These are phyloP conservation scores for Antigone vipio DNA, from an alignment of 2,113 vertebrate species.

Conservation along the genomic window DNA sequence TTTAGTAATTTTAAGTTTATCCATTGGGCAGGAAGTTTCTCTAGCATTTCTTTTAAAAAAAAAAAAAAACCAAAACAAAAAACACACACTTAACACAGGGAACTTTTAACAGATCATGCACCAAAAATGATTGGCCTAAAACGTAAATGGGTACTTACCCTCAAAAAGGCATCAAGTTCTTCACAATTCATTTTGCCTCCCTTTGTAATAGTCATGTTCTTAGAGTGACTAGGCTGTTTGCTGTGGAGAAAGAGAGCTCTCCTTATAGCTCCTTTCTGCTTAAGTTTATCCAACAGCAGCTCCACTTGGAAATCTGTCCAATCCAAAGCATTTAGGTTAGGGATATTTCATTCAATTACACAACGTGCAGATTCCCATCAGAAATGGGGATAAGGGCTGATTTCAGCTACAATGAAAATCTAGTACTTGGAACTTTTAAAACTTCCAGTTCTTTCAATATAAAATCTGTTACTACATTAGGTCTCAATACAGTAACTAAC, in stretches of 20 bases:
- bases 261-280: slow-evolving; percentile 92
- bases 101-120: background rate
- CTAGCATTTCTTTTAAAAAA: background rate
- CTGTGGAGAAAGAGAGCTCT: slow-evolving; percentile 89
- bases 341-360: background rate
- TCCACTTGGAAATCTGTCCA: slow-evolving; percentile 89
- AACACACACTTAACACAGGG: background rate
- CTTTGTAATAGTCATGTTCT: slow-evolving; percentile 85
- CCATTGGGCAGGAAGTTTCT: background rate
- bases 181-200: slow-evolving; percentile 80
- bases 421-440: background rate
- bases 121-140: background rate
- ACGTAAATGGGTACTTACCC: slow-evolving; percentile 70
- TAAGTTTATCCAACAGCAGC: slow-evolving; percentile 91
- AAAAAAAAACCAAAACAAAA: too few relatives aligned
- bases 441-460: background rate
- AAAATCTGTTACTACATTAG: background rate
- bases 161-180: slow-evolving; percentile 86
- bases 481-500: background rate
- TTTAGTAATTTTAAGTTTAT: background rate
- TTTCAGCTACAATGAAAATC: background rate
- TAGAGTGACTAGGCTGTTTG: slow-evolving; percentile 78
- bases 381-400: background rate
- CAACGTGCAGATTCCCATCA: background rate
- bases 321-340: slow-evolving; percentile 28